These are phyloP conservation scores for Pinna nobilis DNA, from an alignment of 1,140 invertebrate species.

Conservation along the genomic window DNA sequence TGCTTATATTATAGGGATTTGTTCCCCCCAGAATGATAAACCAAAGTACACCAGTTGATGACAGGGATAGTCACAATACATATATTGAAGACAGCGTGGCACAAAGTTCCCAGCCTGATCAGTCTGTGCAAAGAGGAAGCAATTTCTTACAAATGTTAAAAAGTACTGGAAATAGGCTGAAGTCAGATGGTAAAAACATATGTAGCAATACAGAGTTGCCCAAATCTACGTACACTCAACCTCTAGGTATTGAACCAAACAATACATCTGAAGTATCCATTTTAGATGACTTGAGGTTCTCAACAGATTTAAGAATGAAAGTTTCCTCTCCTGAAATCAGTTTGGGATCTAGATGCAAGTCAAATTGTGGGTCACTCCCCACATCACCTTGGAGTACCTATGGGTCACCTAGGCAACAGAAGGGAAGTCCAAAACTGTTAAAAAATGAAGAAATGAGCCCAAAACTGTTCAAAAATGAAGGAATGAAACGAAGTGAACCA, in stretches of 20 bases:
- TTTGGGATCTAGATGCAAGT: no score
- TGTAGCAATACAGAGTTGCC: neutral
- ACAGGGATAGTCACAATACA: no score
- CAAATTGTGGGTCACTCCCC: neutral
- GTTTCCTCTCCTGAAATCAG: constrained; percentile 4
- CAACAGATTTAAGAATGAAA: no score
- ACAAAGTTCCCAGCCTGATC: neutral
- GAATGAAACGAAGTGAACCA: neutral
- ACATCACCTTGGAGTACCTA: constrained; percentile 10
- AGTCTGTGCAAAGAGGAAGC: neutral
- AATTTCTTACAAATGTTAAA: neutral
- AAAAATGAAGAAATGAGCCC: neutral
- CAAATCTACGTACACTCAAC: no score
- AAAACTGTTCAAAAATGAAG: neutral
- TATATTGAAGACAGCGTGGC: neutral
- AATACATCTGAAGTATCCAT: no score
- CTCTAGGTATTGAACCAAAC: no score
- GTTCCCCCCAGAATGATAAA: constrained; percentile 55
- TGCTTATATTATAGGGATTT: constrained; percentile 55
- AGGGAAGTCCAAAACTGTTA: neutral
- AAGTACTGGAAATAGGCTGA: neutral
- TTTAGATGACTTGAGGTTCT: no score
- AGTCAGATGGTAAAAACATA: neutral
- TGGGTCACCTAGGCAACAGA: constrained; percentile 2
- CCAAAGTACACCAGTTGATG: no score